Evolutionary conservation across 2,888 invertebrate genomes (phyloP), one percentile per base, ranked within the genome.

Genomic region (Camponotus fellah): DNA sequence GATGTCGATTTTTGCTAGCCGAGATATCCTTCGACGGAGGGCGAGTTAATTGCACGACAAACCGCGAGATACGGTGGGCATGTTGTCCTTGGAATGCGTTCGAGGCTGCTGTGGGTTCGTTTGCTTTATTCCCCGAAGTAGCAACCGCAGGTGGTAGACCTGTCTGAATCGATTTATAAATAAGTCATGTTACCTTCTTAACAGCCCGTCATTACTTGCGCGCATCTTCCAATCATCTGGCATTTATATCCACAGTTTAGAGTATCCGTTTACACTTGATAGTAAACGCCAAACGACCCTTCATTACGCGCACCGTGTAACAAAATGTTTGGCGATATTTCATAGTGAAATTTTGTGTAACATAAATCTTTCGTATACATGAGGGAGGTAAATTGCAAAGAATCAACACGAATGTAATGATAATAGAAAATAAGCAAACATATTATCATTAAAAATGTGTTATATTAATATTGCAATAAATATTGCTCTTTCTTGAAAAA

Each of bases 81-180:
- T 26, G 53, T 46, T 65, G 83, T 80, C 84, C 83, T 86, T 83
- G 83, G 53, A 75, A 79, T 53, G 64, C 71, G 60, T 60, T 75
- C 79, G 58, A 56, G 34, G 76, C 56, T 65, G 66, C 62, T 83
- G 76, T 62, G 4, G 58, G 79, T 76, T 76, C 32, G 17, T 26
- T 71, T 58, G 43, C 34, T 68, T 68, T 32, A 72, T 80, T 74
- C 77, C n/a, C 17, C 10, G 76, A 46, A 62, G 64, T 71, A 26
- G n/a, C 69, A 68, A n/a, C 68, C 26, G 68, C 84, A 86, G 85
- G 82, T 85, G 85, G 82, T 84, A 64, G 75, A 77, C 53, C 49
- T 53, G 74, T 74, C 84, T 68, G 79, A 82, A 85, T 85, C 81
- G 84, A 72, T 82, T 88, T 90, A 86, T 82, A 90, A 90, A 89